Percentiles rank a stretch among this genome's conserved stretches.
phyloP scores from a whole-genome alignment of 2,888 invertebrate genomes.

The Drosophila kambysellisi region DNA sequence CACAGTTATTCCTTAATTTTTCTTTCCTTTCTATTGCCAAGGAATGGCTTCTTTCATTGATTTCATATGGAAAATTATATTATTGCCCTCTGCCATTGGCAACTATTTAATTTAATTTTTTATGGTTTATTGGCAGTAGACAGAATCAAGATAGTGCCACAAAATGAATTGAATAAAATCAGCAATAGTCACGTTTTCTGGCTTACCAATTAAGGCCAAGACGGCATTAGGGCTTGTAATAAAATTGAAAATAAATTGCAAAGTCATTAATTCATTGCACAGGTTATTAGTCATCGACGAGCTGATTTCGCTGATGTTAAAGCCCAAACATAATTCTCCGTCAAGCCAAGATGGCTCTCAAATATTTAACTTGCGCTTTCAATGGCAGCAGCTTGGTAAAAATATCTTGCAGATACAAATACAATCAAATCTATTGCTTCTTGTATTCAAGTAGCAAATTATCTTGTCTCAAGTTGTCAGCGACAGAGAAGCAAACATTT shows the following conservation, averaged over 20 bases:
- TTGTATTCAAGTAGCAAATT: constrained; percentile 75
- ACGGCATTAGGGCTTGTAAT: constrained; percentile 38
- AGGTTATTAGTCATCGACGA: constrained; percentile 43
- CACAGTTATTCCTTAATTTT: background rate
- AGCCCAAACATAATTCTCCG: constrained; percentile 12
- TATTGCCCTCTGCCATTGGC: constrained; percentile 12
- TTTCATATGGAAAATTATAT: constrained; percentile 32
- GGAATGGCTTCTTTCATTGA: constrained; percentile 21
- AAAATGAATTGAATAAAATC: constrained; percentile 64
- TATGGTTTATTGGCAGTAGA: constrained; percentile 5
- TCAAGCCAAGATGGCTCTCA: constrained; percentile 30
- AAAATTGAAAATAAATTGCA: constrained; percentile 55
- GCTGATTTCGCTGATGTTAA: constrained; percentile 27
- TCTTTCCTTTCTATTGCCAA: background rate
- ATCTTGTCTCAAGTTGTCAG: constrained; percentile 80
- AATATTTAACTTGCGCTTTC: constrained; percentile 30
- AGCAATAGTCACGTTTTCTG: constrained; percentile 66
- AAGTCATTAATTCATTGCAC: constrained; percentile 67
- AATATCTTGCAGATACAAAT: constrained; percentile 49
- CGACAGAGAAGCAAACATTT: constrained; percentile 53
- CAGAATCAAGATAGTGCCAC: constrained; percentile 46
- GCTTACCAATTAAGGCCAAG: constrained; percentile 53
- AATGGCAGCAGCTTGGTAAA: background rate
- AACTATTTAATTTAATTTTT: constrained; percentile 20
- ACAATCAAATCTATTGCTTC: constrained; percentile 33